Evolutionary conservation across 1,140 invertebrate genomes (phyloP).

Genomic region (Drosophila prosaltans): DNA sequence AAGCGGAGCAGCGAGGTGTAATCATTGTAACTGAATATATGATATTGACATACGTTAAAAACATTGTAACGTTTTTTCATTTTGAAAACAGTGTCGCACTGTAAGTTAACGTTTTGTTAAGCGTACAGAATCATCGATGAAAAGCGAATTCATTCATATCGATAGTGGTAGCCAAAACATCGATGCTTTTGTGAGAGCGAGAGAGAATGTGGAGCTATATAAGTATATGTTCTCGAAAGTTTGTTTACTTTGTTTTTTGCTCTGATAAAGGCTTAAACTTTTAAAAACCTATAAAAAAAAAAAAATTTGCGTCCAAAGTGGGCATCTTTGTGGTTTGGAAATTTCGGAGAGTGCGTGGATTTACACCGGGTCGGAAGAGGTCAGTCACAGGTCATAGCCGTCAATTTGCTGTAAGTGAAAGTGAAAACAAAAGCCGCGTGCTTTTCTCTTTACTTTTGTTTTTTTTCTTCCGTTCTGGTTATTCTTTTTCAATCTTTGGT

Average conservation of each 20-base stretch:
- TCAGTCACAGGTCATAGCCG: background rate
- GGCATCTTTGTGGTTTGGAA: slow-evolving; percentile 1
- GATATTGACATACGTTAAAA: too few relatives aligned
- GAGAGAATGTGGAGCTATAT: slow-evolving; percentile 1
- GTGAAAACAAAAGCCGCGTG: slow-evolving; percentile 5
- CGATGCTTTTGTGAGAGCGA: background rate
- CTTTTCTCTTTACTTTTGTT: background rate
- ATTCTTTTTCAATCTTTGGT: background rate
- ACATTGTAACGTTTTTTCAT: too few relatives aligned
- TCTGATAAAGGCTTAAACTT: background rate
- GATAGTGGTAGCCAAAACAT: background rate
- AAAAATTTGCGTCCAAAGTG: background rate
- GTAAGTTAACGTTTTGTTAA: too few relatives aligned
- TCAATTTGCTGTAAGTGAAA: slow-evolving; percentile 2
- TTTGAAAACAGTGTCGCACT: too few relatives aligned
- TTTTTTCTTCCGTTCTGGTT: background rate
- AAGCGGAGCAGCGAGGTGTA: too few relatives aligned
- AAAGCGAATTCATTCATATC: too few relatives aligned
- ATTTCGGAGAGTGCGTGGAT: background rate
- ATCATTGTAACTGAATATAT: too few relatives aligned
- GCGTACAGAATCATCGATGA: too few relatives aligned
- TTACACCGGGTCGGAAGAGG: background rate
- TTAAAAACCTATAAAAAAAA: background rate
- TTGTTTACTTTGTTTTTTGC: slow-evolving; percentile 12
- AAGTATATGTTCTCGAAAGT: background rate